Evolutionary conservation across 2,113 vertebrate genomes (phyloP).

Genomic region (Bujurquina vittata): DNA sequence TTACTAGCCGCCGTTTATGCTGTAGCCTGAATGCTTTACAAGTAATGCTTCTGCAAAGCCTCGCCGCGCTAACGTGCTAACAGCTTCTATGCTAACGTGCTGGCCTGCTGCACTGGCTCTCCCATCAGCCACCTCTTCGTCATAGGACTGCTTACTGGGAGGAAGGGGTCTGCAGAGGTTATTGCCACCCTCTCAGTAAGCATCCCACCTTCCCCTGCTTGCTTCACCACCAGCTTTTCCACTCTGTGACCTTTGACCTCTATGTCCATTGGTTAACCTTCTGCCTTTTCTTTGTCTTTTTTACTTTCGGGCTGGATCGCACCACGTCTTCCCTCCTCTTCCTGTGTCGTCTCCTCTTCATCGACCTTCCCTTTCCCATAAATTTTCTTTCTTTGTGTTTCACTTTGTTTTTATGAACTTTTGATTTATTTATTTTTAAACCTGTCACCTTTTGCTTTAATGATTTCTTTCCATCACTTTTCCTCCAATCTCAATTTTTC

Average conservation of each 20-base stretch:
- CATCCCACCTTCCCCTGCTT: slow-evolving; percentile 30
- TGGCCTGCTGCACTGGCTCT: slow-evolving; percentile 15
- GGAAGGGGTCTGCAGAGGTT: background rate
- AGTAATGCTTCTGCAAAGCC: slow-evolving; percentile 15
- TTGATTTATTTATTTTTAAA: background rate
- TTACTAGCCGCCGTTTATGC: background rate
- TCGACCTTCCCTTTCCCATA: background rate
- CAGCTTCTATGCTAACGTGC: slow-evolving; percentile 20
- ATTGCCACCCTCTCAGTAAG: slow-evolving; percentile 58
- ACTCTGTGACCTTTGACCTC: slow-evolving; percentile 57
- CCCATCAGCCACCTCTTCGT: slow-evolving; percentile 19
- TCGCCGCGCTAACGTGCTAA: slow-evolving; percentile 20
- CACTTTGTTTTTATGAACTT: background rate
- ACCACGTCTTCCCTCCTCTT: background rate
- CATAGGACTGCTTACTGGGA: slow-evolving; percentile 45
- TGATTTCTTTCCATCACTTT: background rate
- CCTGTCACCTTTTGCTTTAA: background rate
- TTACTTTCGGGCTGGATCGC: slow-evolving; percentile 61
- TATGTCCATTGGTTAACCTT: slow-evolving; percentile 63
- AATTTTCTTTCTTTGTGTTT: background rate
- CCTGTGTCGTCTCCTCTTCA: background rate
- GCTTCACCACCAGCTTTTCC: background rate
- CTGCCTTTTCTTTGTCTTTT: slow-evolving; percentile 70
- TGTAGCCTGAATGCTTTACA: slow-evolving; percentile 17
- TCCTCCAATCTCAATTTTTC: background rate